A percentile compares a stretch with the other conserved stretches of the same genome.
Conservation (phyloP, 2,888 invertebrate genomes). For the Axea sp. region DNA sequence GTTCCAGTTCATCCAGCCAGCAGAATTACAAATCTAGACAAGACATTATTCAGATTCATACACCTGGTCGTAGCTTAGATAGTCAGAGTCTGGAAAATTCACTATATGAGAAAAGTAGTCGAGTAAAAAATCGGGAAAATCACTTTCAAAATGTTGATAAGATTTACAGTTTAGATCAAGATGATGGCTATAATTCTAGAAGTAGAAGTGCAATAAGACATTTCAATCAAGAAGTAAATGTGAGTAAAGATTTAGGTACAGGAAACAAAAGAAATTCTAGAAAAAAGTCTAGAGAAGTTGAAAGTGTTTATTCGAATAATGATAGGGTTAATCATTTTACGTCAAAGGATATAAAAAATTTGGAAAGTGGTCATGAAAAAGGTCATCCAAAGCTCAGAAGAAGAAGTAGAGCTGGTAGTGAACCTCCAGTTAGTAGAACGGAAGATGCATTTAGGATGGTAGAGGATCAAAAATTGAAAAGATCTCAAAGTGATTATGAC, state of each 20-base stretch:
- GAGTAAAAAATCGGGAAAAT: slow-evolving; percentile 64
- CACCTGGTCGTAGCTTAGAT: slow-evolving; percentile 1
- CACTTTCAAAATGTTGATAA: slow-evolving; percentile 74
- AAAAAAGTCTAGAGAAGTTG: slow-evolving; percentile 44
- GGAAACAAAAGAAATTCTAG: slow-evolving; percentile 37
- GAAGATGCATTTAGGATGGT: slow-evolving; percentile 63
- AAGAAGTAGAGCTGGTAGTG: slow-evolving; percentile 76
- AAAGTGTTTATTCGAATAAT: slow-evolving; percentile 54
- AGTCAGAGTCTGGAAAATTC: slow-evolving; percentile 63
- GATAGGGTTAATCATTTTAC: slow-evolving; percentile 66
- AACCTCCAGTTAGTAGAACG: slow-evolving; percentile 72
- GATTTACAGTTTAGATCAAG: slow-evolving; percentile 70
- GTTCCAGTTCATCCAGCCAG: slow-evolving; percentile 28
- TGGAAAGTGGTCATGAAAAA: slow-evolving; percentile 64
- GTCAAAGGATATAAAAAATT: slow-evolving; percentile 69
- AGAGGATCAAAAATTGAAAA: slow-evolving; percentile 78
- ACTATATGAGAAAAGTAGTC: slow-evolving; percentile 59
- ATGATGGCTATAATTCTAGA: slow-evolving; percentile 60
- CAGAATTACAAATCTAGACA: slow-evolving; percentile 29
- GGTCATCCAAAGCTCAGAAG: slow-evolving; percentile 39
- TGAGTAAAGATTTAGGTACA: neutral
- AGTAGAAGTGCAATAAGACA: slow-evolving; percentile 27
- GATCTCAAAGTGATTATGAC: slow-evolving; percentile 79
- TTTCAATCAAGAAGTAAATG: slow-evolving; percentile 9
- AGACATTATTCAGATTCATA: slow-evolving; percentile 39